phyloP scores from a whole-genome alignment of 2,888 invertebrate species.

The Deilephila elpenor region DNA sequence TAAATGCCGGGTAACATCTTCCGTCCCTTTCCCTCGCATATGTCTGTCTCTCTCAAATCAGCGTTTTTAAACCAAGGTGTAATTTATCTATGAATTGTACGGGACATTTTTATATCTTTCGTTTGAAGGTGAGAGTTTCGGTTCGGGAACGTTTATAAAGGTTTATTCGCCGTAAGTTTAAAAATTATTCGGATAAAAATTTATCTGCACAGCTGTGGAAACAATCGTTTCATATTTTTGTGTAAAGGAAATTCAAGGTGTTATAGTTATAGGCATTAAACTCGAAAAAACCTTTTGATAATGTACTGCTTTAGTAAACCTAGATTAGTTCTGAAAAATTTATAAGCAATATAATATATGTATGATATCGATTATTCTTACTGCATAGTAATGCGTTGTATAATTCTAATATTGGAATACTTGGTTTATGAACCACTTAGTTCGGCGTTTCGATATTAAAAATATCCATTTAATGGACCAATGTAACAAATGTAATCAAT shows the following conservation, averaged over 20 bases:
- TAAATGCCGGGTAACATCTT: conserved; percentile 64
- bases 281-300: background rate
- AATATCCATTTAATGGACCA: too few species aligned
- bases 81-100: conserved; percentile 73
- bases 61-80: conserved; percentile 68
- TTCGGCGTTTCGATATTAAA: too few species aligned
- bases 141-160: conserved; percentile 44
- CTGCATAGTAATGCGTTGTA: too few species aligned
- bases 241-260: background rate
- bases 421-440: too few species aligned
- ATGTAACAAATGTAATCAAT: too few species aligned
- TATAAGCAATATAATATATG: background rate
- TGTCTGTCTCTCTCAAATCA: conserved; percentile 48
- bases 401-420: background rate
- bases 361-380: too few species aligned
- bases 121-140: conserved; percentile 47
- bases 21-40: conserved; percentile 36
- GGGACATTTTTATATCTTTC: conserved; percentile 70
- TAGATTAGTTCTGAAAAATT: background rate
- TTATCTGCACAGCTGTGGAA: conserved; percentile 33
- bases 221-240: conserved; percentile 10
- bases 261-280: background rate
- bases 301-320: background rate
- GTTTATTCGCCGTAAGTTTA: conserved; percentile 39
- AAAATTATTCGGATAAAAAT: conserved; percentile 33